Percentiles rank a stretch among this genome's conserved stretches.
Evolutionary conservation across 2,888 invertebrate species (phyloP).

Genomic region (Abrostola tripartita): DNA sequence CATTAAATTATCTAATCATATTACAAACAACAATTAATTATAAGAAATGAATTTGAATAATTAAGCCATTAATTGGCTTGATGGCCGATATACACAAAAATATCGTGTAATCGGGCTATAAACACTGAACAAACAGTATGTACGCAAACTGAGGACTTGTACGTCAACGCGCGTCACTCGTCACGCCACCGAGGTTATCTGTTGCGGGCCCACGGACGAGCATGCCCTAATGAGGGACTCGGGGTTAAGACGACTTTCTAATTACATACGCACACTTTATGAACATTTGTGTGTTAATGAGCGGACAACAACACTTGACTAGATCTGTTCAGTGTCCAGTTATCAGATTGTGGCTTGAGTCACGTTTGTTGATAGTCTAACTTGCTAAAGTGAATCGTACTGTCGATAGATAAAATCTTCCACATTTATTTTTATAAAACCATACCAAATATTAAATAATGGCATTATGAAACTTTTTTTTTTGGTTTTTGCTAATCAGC

Average conservation of each 20-base stretch:
- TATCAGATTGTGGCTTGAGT: conserved; percentile 5
- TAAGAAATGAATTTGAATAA: conserved; percentile 34
- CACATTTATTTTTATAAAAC: too few relatives aligned
- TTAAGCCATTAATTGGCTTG: conserved; percentile 34
- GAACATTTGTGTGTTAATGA: conserved; percentile 29
- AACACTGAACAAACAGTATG: conserved; percentile 61
- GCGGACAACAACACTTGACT: conserved; percentile 13
- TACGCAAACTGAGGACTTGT: conserved; percentile 28
- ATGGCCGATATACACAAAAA: conserved; percentile 43
- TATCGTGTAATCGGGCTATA: conserved; percentile 42
- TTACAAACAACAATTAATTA: conserved; percentile 30
- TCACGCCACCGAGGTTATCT: conserved; percentile 80
- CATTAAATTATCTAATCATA: conserved; percentile 4
- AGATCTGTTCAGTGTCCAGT: conserved; percentile 6
- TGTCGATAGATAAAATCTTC: too few relatives aligned
- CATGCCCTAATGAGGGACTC: conserved; percentile 69
- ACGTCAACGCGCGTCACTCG: conserved; percentile 69
- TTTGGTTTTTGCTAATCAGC: too few relatives aligned
- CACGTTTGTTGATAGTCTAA: not conserved
- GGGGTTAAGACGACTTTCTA: conserved; percentile 71
- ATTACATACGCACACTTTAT: conserved; percentile 57
- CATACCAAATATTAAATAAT: too few relatives aligned
- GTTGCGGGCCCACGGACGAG: conserved; percentile 55
- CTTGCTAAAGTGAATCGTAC: not conserved
- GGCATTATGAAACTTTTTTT: too few relatives aligned